These are phyloP conservation scores for honey bee (Apis mellifera) DNA, from an alignment of 1,140 invertebrate species.

Conservation along the genomic window Amel_HAv3.1 CM009931.2:26437001-26437500, in stretches of 20 bases:
- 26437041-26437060: too few species aligned
- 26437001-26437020: too few species aligned
- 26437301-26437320: conserved; percentile 28
- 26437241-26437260: conserved; percentile 35
- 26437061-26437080: not conserved
- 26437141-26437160: conserved; percentile 1
- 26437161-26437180: conserved; percentile 8
- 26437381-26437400: conserved; percentile 36
- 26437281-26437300: not conserved
- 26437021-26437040: too few species aligned
- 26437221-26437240: not conserved
- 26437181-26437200: too few species aligned
- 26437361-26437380: not conserved
- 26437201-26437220: not conserved
- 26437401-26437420: conserved; percentile 38
- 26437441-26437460: conserved; percentile 37
- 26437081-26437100: too few species aligned
- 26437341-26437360: not conserved
- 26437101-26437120: too few species aligned
- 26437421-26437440: conserved; percentile 58
- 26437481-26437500: not conserved
- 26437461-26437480: conserved; percentile 24
- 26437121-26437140: not conserved
- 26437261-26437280: not conserved
- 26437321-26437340: not conserved